Base-by-base conservation (phyloP, 2,797 vertebrate species). In the Cercopithecus neglectus region DNA sequence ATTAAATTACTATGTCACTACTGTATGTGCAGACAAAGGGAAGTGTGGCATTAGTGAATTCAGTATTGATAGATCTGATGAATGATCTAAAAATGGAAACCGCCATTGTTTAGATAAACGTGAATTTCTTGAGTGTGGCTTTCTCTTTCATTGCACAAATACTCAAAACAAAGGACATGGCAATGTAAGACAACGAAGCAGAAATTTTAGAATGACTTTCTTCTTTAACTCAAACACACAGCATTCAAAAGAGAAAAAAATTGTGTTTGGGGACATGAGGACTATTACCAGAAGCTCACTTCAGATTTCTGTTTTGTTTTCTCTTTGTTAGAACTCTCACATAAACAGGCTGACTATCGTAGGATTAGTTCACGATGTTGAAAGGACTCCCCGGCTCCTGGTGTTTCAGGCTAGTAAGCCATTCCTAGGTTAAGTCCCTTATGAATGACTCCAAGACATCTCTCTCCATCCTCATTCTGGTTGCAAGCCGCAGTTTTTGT, bases 1-100 rank as follows among this genome's bases (percentile, higher is more conserved):
- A 92, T 95, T 98, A 97, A 95, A 96, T 96, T 87, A 87, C 85
- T 91, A 1, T 94, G 86, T 91, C 50, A 57, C 48, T 91, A 30
- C 57, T 72, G 5, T 53, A 61, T 55, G 8, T 85, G 5, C 61
- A 95, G 91, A 95, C 87, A 84, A 97, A 96, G 41, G 70, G 33
- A 94, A 90, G 22, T 46, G 57, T 59, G 75, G 67, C 21, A n/a
- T 57, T 95, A 89, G 61, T 57, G 24, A 95, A 93, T 87, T 92
- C n/a, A 50, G 33, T 72, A 70, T 41, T 79, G 72, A 48, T 86
- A 36, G 78, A 57, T 76, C 76, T 81, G 53, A 87, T 33, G 88
- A 96, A 79, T 39, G 74, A 92, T 95, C 59, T 50, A 41, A 67
- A 97, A 67, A 74, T 57, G 55, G 28, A 87, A 92, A 86, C 9